Evolutionary conservation across 2,888 invertebrate species (phyloP), one percentile per base, ranked within the genome.

Genomic region (Napeogenes sylphis): DNA sequence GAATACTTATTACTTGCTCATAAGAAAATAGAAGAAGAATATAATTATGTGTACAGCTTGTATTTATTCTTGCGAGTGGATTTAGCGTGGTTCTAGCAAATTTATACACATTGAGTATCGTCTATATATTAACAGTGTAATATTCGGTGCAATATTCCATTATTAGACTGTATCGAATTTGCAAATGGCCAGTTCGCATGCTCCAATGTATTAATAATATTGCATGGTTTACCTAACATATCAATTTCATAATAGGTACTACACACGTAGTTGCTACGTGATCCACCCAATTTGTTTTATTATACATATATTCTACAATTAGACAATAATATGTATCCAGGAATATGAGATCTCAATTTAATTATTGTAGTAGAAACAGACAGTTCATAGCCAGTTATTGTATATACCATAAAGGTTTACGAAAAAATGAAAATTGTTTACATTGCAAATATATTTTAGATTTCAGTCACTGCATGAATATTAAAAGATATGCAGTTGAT

Each of bases 121-220:
- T 2, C 30, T 3, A 30, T 30, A 51, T 51, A 30, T 51, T 30
- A 30, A 30, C 51, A 4, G 30, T 51, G 8, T 51, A 51, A 30
- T 30, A 51, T 51, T 51, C 6, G 51, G 30, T 21, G 51, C 30
- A 30, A 30, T 51, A 51, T 30, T 51, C 47, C 45, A 63, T 68
- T 65, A 68, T 58, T 63, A 56, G 59, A 54, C 62, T 51, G 66
- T 70, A 71, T 67, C 71, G 56, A 73, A 73, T 74, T 68, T 68
- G 67, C 69, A 69, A 73, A 73, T 70, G 69, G 69, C 51, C 61
- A 66, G 61, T 68, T 74, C 62, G 74, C 73, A 70, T 74, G 74
- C 61, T 64, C 58, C 35, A 38, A 54, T 45, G 63, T 68, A 68
- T 63, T 74, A 72, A 72, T 70, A 69, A 70, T 68, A 68, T 66